Evolutionary conservation across 2,797 vertebrate species (phyloP).

Genomic region (Alcedo atthis): DNA sequence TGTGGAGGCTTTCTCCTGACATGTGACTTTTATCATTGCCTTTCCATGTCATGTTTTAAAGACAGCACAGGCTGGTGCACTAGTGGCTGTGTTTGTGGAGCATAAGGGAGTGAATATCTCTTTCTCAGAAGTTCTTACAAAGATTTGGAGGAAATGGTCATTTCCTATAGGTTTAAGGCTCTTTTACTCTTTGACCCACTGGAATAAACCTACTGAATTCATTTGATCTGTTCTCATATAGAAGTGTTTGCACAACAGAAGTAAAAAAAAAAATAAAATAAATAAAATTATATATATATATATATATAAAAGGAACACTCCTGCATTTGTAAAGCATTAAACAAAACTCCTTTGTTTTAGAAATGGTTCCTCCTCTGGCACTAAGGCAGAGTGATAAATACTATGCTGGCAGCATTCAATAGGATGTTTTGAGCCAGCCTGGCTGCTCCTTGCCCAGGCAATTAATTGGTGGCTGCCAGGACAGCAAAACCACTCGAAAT

Average conservation of each 20-base stretch:
- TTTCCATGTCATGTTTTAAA: not conserved
- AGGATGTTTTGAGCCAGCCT: not conserved
- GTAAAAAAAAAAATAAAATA: not conserved
- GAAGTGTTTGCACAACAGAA: not conserved
- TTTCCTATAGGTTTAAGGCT: not conserved
- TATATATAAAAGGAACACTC: not conserved
- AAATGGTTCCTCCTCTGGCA: not conserved
- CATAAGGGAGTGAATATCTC: not conserved
- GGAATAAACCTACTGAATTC: not conserved
- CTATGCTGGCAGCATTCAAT: not conserved
- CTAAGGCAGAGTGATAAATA: not conserved
- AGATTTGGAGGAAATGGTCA: not conserved
- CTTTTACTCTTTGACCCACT: not conserved
- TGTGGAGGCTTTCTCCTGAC: not conserved
- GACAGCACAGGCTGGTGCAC: not conserved
- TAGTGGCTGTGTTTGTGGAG: not conserved
- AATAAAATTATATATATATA: not conserved
- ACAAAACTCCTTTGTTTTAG: not conserved
- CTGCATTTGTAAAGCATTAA: not conserved
- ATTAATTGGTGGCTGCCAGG: not conserved
- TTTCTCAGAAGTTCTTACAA: not conserved
- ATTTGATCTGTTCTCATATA: not conserved
- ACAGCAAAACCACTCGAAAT: not conserved
- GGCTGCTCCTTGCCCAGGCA: not conserved
- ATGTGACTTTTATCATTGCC: not conserved